phyloP scores from a whole-genome alignment of 2,113 vertebrate genomes.

The Percopsis transmontana region DNA sequence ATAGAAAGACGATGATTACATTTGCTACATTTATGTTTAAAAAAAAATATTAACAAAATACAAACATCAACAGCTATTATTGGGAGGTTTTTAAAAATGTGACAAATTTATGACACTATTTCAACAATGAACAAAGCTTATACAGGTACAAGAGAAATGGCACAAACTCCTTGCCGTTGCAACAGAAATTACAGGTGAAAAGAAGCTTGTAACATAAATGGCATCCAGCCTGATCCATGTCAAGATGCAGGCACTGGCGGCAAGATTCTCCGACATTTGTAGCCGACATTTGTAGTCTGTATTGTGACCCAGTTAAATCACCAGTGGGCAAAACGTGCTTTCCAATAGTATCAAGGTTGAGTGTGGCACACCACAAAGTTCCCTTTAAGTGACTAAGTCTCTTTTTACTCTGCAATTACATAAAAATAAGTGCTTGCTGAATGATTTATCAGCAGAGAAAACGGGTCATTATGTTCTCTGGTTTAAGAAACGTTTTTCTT shows the following conservation, averaged over 20 bases:
- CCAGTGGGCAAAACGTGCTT: conserved; percentile 8
- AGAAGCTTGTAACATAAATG: conserved; percentile 25
- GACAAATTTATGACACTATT: conserved; percentile 42
- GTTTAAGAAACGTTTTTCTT: conserved; percentile 35
- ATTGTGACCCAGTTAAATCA: conserved; percentile 3
- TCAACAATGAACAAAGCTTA: conserved; percentile 54
- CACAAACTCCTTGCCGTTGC: conserved; percentile 43
- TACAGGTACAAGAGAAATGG: conserved; percentile 40
- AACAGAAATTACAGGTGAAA: conserved; percentile 28
- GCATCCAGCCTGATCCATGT: conserved; percentile 21
- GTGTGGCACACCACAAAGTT: conserved; percentile 69
- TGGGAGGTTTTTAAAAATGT: conserved; percentile 27
- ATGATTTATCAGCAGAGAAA: conserved; percentile 45
- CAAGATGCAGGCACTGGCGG: conserved; percentile 64
- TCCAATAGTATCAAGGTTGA: conserved; percentile 63
- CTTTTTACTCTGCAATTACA: conserved; percentile 48
- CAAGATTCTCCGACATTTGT: conserved; percentile 29
- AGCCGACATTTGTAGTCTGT: conserved; percentile 40
- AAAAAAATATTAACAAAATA: conserved; percentile 17
- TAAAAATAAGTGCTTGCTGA: conserved; percentile 83
- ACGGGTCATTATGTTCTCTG: conserved; percentile 60
- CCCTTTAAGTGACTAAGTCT: conserved; percentile 73
- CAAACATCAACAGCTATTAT: conserved; percentile 51
- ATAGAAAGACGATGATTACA: conserved; percentile 56
- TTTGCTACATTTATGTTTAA: conserved; percentile 64